Evolutionary conservation across 2,113 vertebrate genomes (phyloP).

Genomic region (Cricetomys ansorgei): DNA sequence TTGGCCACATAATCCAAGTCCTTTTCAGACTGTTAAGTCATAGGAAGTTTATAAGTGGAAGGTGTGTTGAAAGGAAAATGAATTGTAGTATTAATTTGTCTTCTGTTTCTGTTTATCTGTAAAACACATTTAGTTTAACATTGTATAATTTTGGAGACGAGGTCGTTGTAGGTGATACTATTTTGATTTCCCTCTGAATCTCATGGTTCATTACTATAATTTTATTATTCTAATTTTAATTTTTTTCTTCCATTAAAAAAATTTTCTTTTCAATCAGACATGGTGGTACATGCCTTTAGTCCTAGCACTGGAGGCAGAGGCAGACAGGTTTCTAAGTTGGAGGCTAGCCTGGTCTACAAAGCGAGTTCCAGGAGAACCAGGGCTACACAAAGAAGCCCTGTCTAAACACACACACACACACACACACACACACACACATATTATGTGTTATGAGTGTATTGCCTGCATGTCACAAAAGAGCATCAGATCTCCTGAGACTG

Average conservation of each 20-base stretch:
- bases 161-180: neutral
- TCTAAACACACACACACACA: too few relatives aligned
- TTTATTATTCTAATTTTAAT: neutral
- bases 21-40: neutral
- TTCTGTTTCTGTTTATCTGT: neutral
- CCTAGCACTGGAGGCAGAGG: too few relatives aligned
- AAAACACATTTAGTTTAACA: neutral
- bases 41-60: conserved; percentile 1
- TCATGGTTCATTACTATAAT: neutral
- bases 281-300: too few relatives aligned
- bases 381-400: too few relatives aligned
- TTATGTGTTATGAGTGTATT: too few relatives aligned
- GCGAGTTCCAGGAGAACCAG: too few relatives aligned
- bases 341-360: too few relatives aligned
- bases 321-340: too few relatives aligned
- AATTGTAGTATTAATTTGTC: neutral
- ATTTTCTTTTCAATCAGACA: too few relatives aligned
- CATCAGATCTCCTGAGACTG: too few relatives aligned
- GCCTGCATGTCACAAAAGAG: too few relatives aligned
- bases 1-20: neutral
- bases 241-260: neutral
- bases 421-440: too few relatives aligned
- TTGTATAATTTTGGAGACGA: neutral
- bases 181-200: conserved; percentile 19
- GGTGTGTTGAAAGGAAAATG: conserved; percentile 29